Percentiles rank a stretch among this genome's conserved stretches.
Evolutionary conservation across 2,888 invertebrate genomes (phyloP).

Genomic region (Griposia aprilina): DNA sequence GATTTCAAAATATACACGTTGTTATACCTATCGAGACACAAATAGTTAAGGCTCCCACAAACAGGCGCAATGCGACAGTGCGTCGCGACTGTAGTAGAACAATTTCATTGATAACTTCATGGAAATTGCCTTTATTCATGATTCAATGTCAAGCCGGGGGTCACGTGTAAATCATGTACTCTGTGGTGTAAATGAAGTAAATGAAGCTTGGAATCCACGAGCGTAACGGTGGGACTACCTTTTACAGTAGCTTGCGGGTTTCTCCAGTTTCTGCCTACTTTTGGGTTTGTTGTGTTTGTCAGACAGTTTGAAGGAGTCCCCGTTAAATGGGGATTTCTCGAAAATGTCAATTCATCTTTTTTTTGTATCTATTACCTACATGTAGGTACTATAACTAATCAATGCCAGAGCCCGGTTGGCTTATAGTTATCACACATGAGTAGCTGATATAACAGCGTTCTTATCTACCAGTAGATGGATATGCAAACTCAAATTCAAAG

Average conservation of each 20-base stretch:
- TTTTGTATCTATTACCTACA: background rate
- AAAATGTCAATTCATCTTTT: background rate
- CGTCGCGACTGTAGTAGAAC: too few relatives aligned
- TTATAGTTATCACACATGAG: background rate
- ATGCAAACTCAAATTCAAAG: background rate
- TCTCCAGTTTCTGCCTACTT: background rate
- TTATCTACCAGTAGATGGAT: background rate
- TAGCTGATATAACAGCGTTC: background rate
- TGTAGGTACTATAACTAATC: background rate
- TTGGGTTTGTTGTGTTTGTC: background rate
- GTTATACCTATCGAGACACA: background rate
- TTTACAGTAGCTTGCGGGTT: background rate
- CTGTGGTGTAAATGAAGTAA: background rate
- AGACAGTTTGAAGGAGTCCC: background rate
- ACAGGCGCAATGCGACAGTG: too few relatives aligned
- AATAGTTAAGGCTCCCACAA: background rate
- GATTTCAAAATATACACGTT: background rate
- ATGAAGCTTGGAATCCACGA: conserved; percentile 21
- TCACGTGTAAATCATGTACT: conserved; percentile 19
- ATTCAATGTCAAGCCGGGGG: conserved; percentile 30
- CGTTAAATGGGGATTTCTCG: background rate
- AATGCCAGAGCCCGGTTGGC: background rate
- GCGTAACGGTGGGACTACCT: background rate
- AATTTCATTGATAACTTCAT: too few relatives aligned
- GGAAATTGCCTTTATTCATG: too few relatives aligned